These are phyloP conservation scores for Oscheius sp. DNA, from an alignment of 2,888 invertebrate species.

Conservation along the genomic window DNA sequence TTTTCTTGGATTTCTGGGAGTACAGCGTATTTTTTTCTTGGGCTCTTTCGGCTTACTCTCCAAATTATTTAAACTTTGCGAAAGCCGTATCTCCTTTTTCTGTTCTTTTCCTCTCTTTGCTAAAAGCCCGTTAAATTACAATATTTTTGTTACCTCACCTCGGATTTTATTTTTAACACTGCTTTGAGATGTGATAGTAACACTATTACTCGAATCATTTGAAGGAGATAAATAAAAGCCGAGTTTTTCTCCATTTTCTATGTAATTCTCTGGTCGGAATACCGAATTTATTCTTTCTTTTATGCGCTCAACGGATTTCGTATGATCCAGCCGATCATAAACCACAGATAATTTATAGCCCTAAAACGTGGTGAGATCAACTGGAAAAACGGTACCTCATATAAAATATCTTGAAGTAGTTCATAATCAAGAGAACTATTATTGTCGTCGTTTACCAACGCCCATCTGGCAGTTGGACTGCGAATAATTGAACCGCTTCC, in stretches of 20 bases:
- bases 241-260: slow-evolving; percentile 30
- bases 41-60: neutral
- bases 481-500: slow-evolving; percentile 44
- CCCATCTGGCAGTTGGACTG: slow-evolving; percentile 42
- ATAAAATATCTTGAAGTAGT: slow-evolving; percentile 61
- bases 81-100: slow-evolving; percentile 13
- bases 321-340: slow-evolving; percentile 56
- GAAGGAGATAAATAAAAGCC: slow-evolving; percentile 53
- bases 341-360: slow-evolving; percentile 58
- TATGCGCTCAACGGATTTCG: slow-evolving; percentile 51
- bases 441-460: slow-evolving; percentile 37
- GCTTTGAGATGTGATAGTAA: slow-evolving; percentile 17
- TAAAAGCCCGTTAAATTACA: too few species aligned
- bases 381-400: slow-evolving; percentile 42
- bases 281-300: slow-evolving; percentile 39
- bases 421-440: slow-evolving; percentile 47
- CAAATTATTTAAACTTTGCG: slow-evolving; percentile 22
- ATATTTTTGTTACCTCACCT: neutral
- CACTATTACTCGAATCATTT: slow-evolving; percentile 31
- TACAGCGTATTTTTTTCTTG: neutral
- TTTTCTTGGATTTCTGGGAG: slow-evolving; percentile 9
- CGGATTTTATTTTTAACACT: slow-evolving; percentile 15
- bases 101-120: neutral
- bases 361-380: slow-evolving; percentile 29
- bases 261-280: slow-evolving; percentile 22